Evolutionary conservation across 2,888 invertebrate species (phyloP).

Genomic region (Epirrhoe tristata): DNA sequence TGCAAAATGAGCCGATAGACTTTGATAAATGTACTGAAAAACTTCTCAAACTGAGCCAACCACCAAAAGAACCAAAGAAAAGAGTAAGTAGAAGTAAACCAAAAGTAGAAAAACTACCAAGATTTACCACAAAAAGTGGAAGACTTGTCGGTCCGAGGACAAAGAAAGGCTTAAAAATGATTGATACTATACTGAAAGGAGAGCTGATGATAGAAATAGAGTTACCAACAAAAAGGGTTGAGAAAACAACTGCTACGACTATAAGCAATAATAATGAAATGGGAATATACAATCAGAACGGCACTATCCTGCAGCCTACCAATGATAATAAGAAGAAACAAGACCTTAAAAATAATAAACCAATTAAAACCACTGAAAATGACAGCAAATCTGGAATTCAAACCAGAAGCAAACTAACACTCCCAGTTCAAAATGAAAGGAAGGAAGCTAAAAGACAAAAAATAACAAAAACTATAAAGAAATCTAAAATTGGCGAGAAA

Average conservation of each 20-base stretch:
- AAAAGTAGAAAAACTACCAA: slow-evolving; percentile 28
- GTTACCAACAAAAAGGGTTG: slow-evolving; percentile 31
- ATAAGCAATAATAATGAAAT: slow-evolving; percentile 79
- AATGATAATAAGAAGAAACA: slow-evolving; percentile 10
- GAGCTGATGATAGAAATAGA: slow-evolving; percentile 67
- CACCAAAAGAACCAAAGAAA: slow-evolving; percentile 27
- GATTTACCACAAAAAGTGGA: slow-evolving; percentile 55
- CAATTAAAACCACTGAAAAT: slow-evolving; percentile 10
- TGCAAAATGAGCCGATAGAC: slow-evolving; percentile 55
- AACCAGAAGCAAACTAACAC: slow-evolving; percentile 30
- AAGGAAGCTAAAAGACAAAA: slow-evolving; percentile 30
- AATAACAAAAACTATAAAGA: slow-evolving; percentile 24
- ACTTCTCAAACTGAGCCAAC: slow-evolving; percentile 26
- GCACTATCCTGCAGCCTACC: slow-evolving; percentile 26
- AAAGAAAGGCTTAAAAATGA: slow-evolving; percentile 58
- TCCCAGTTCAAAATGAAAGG: slow-evolving; percentile 17
- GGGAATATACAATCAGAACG: slow-evolving; percentile 66
- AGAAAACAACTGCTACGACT: slow-evolving; percentile 35
- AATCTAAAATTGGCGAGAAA: slow-evolving; percentile 35
- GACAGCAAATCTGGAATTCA: slow-evolving; percentile 21
- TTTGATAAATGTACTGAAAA: slow-evolving; percentile 40
- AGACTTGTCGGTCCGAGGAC: slow-evolving; percentile 53
- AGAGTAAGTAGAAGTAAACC: slow-evolving; percentile 21
- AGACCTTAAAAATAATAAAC: slow-evolving; percentile 17
- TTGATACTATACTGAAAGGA: slow-evolving; percentile 69